These are phyloP conservation scores for Zonitis immaculata DNA, from an alignment of 2,888 invertebrate genomes.

Conservation along the genomic window DNA sequence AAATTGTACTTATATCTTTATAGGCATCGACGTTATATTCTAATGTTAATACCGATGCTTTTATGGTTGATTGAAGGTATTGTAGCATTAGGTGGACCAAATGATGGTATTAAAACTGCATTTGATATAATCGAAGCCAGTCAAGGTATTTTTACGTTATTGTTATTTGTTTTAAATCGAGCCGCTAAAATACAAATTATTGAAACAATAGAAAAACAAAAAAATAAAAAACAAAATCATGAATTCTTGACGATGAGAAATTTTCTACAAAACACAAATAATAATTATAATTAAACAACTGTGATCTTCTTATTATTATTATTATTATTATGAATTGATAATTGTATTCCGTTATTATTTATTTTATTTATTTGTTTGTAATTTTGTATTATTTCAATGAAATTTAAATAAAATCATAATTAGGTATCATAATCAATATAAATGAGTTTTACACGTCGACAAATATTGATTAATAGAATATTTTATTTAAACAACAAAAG, in stretches of 20 bases:
- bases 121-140: slow-evolving; percentile 31
- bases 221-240: slow-evolving; percentile 2
- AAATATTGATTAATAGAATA: no score
- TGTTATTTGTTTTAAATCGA: slow-evolving; percentile 30
- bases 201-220: slow-evolving; percentile 12
- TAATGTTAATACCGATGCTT: slow-evolving; percentile 13
- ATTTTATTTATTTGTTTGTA: no score
- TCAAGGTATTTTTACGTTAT: slow-evolving; percentile 27
- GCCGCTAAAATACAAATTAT: slow-evolving; percentile 27
- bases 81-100: slow-evolving; percentile 11
- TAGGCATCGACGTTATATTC: slow-evolving; percentile 9
- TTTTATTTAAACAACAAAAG: no score
- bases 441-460: no score
- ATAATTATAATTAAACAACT: not conserved
- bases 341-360: no score
- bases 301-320: no score
- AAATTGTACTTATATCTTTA: no score
- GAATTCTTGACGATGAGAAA: not conserved
- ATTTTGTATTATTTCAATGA: no score
- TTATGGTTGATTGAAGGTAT: slow-evolving; percentile 29
- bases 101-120: slow-evolving; percentile 18
- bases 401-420: no score
- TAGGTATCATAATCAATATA: no score
- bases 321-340: no score
- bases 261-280: not conserved